Evolutionary conservation across 2,113 vertebrate species (phyloP).

Genomic region (Synodontis membranacea): DNA sequence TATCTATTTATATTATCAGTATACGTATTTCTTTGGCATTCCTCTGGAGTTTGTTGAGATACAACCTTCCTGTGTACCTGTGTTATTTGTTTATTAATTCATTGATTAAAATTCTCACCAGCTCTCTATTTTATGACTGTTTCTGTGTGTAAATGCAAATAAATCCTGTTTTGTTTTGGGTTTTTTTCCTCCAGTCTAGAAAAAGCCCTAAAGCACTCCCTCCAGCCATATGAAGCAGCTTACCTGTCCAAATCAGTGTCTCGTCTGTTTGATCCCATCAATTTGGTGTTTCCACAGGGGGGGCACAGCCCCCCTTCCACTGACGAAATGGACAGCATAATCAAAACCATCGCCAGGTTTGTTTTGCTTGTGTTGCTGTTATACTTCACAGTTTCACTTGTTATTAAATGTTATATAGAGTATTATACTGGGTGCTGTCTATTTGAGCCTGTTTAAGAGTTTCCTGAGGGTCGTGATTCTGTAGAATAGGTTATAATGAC

Average conservation of each 20-base stretch:
- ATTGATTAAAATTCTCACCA: not conserved
- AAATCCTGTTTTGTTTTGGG: not conserved
- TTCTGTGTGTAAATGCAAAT: not conserved
- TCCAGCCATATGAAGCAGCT: constrained; percentile 90
- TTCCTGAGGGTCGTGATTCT: no score
- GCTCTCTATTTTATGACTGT: not conserved
- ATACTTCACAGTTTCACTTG: not conserved
- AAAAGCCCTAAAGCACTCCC: constrained; percentile 88
- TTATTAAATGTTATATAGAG: not conserved
- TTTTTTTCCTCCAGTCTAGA: constrained; percentile 78
- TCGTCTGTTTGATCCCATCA: constrained; percentile 96
- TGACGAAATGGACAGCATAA: constrained; percentile 93
- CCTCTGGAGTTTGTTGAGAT: not conserved
- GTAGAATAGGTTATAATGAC: not conserved
- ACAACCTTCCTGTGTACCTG: not conserved
- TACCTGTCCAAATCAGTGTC: constrained; percentile 97
- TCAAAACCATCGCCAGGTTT: constrained; percentile 89
- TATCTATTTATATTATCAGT: not conserved
- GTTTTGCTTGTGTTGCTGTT: constrained; percentile 70
- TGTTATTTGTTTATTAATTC: not conserved
- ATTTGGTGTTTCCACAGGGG: constrained; percentile 93
- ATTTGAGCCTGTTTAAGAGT: no score
- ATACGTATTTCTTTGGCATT: not conserved
- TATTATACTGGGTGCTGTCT: not conserved
- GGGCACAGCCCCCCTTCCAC: constrained; percentile 89